A percentile compares a stretch with the other conserved stretches of the same genome.
Conservation (phyloP, 2,888 invertebrate genomes). For the Galerucella pusilla region DNA sequence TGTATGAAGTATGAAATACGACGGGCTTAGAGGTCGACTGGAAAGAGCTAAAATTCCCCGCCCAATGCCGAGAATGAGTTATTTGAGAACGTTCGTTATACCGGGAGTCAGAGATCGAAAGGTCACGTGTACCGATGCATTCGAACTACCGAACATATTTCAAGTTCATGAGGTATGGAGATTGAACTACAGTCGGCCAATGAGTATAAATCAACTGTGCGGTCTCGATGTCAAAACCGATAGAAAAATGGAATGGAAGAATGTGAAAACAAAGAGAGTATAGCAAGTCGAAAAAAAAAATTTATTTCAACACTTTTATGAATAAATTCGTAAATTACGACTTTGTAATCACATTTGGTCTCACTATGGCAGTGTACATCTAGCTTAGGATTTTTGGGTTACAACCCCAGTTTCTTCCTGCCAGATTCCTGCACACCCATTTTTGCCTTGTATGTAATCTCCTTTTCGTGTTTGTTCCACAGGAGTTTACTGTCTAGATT, state of each 20-base stretch:
- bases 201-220: conserved; percentile 32
- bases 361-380: too few species aligned
- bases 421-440: too few species aligned
- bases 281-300: too few species aligned
- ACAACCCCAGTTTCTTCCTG: too few species aligned
- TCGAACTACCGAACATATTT: conserved; percentile 51
- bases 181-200: conserved; percentile 36
- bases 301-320: too few species aligned
- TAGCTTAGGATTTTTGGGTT: too few species aligned
- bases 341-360: too few species aligned
- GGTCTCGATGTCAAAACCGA: conserved; percentile 35
- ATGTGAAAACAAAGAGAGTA: conserved; percentile 16
- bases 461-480: too few species aligned
- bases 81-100: conserved; percentile 38
- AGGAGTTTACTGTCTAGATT: too few species aligned
- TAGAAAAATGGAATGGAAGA: conserved; percentile 31
- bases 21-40: conserved; percentile 20
- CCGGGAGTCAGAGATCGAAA: conserved; percentile 38
- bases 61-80: conserved; percentile 36
- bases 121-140: conserved; percentile 43
- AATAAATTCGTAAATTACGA: too few species aligned
- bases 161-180: conserved; percentile 41
- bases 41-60: conserved; percentile 24
- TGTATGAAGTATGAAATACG: conserved; percentile 17
- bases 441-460: too few species aligned